Evolutionary conservation across 2,888 invertebrate species (phyloP).

Genomic region (Agrilus mali): DNA sequence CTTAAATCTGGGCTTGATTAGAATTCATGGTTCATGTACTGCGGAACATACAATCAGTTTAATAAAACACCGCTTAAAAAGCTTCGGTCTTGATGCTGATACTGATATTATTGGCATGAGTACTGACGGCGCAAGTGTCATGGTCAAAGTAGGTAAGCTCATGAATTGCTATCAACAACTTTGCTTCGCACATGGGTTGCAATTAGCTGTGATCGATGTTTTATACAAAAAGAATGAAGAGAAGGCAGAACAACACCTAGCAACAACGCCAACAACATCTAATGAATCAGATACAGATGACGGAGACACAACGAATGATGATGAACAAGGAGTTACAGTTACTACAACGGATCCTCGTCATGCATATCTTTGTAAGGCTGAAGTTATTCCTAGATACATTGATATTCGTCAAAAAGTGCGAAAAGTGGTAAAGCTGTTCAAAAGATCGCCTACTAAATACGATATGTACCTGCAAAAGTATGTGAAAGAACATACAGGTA

Average conservation of each 20-base stretch:
- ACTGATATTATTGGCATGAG: slow-evolving; percentile 12
- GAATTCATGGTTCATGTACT: slow-evolving; percentile 11
- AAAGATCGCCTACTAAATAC: neutral
- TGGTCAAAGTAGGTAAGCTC: slow-evolving; percentile 13
- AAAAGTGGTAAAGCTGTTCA: neutral
- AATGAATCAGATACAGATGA: neutral
- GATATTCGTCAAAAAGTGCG: neutral
- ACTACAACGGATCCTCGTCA: neutral
- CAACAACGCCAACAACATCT: too few relatives aligned
- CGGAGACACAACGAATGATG: neutral
- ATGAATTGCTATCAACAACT: slow-evolving; percentile 12
- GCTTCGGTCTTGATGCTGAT: slow-evolving; percentile 10
- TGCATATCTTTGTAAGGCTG: neutral
- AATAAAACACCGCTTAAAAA: slow-evolving; percentile 10
- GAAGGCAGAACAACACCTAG: neutral
- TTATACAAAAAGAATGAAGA: slow-evolving; percentile 12
- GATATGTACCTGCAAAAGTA: too few relatives aligned
- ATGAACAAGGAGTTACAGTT: neutral
- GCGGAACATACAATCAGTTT: slow-evolving; percentile 10
- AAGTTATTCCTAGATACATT: neutral
- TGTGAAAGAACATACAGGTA: too few relatives aligned
- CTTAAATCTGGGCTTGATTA: slow-evolving; percentile 13
- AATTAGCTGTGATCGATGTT: slow-evolving; percentile 14
- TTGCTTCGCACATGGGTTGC: slow-evolving; percentile 16
- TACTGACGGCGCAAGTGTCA: slow-evolving; percentile 12